phyloP scores from a whole-genome alignment of 2,888 invertebrate species.

The Drosophila atripex region DNA sequence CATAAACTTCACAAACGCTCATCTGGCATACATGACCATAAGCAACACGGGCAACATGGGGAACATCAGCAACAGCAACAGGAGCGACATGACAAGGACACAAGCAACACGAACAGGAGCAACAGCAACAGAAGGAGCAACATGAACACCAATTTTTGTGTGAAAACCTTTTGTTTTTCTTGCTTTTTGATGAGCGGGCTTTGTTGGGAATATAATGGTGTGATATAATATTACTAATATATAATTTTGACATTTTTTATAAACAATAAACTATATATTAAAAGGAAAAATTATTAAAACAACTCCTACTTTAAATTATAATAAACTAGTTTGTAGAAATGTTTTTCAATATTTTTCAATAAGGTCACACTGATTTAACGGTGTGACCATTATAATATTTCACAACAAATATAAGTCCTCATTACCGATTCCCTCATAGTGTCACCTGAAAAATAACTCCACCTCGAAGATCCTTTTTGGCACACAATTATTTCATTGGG shows the following conservation, averaged over 20 bases:
- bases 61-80: slow-evolving; percentile 23
- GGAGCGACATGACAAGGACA: slow-evolving; percentile 2
- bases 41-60: slow-evolving; percentile 9
- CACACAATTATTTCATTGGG: slow-evolving; percentile 75
- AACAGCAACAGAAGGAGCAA: background rate
- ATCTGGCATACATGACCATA: slow-evolving; percentile 67
- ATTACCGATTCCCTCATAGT: background rate
- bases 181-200: background rate
- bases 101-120: slow-evolving; percentile 1
- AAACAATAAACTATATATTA: too few relatives aligned
- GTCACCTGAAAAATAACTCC: background rate
- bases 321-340: too few relatives aligned
- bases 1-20: slow-evolving; percentile 74
- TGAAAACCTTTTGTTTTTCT: background rate
- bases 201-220: background rate
- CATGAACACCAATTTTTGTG: background rate
- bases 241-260: background rate
- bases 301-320: too few relatives aligned
- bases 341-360: too few relatives aligned
- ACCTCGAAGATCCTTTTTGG: slow-evolving; percentile 34
- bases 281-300: too few relatives aligned
- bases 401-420: too few relatives aligned
- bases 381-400: too few relatives aligned
- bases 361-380: too few relatives aligned
- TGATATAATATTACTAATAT: background rate